Evolutionary conservation across 2,797 vertebrate species (phyloP).

Genomic region (Acanthornis magna): DNA sequence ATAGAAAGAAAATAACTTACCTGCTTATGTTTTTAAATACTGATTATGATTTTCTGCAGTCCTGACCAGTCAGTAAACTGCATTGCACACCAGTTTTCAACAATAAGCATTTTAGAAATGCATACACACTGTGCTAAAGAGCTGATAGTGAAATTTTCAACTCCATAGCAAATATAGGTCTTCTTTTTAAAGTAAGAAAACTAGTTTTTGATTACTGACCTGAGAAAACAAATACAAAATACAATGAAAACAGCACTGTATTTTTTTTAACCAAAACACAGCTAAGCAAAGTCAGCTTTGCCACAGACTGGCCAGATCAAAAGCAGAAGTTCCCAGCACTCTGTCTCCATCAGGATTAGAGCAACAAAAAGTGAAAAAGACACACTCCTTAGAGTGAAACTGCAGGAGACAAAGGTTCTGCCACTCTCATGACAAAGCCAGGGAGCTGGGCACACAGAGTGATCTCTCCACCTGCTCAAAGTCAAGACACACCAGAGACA

Average conservation of each 20-base stretch:
- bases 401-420: background rate
- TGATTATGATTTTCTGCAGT: background rate
- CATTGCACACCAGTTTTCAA: background rate
- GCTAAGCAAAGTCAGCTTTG: background rate
- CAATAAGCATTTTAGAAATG: background rate
- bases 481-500: background rate
- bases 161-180: fast-evolving
- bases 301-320: background rate
- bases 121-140: background rate
- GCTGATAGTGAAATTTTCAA: background rate
- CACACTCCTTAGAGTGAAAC: background rate
- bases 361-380: background rate
- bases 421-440: background rate
- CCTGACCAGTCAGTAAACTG: background rate
- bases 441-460: background rate
- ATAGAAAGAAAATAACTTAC: background rate
- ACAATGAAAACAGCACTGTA: background rate
- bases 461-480: background rate
- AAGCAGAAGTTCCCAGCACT: background rate
- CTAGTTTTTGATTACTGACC: background rate
- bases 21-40: background rate
- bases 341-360: background rate
- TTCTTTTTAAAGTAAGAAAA: background rate
- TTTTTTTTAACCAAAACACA: background rate
- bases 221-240: background rate